Evolutionary conservation across 1,140 invertebrate genomes (phyloP), one percentile per base, ranked within the genome.

Genomic region (Spodoptera litura): DNA sequence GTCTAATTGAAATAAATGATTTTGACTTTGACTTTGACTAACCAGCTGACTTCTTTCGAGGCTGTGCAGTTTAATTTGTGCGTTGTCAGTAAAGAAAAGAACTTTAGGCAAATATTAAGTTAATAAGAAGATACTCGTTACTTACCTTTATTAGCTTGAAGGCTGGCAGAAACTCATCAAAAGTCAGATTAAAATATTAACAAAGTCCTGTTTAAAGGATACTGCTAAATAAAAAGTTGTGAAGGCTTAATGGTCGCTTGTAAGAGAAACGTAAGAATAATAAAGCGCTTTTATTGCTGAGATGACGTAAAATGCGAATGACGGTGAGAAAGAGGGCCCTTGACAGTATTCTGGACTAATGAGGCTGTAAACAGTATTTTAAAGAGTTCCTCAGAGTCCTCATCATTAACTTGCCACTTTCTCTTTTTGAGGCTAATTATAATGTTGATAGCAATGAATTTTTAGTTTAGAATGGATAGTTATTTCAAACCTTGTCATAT

Each of bases 331-430:
- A 3, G 35, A 51, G 44, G 78, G 38, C 51, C 31, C 81, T 64
- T 61, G 55, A 56, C 59, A 44, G 10, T 58, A 52, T 73, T 64
- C 12, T 51, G 10, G 59, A 58, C 74, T 79, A 79, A 82, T 79
- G 81, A 82, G 38, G 74, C 74, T 52, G 68, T 75, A 79, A 82
- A 77, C 81, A 82, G n/a, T 56, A 68, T 64, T 78, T 53, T 20
- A 6, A 70, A 70, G 55, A 13, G 4, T 31, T 58, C 10, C 20
- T 11, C 3, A 2, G 38, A 35, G 27, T 64, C 27, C 15, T 20
- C 27, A 9, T 59, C 44, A 59, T 73, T 72, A 44, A 49, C 2
- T 44, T 25, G 71, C 20, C 49, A 73, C 71, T 20, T 25, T 59
- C 4, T 51, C 9, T 44, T 4, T 44, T 4, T 44, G 6, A 44